Evolutionary conservation across 2,113 vertebrate species (phyloP).

Genomic region (Terrapene triunguis): DNA sequence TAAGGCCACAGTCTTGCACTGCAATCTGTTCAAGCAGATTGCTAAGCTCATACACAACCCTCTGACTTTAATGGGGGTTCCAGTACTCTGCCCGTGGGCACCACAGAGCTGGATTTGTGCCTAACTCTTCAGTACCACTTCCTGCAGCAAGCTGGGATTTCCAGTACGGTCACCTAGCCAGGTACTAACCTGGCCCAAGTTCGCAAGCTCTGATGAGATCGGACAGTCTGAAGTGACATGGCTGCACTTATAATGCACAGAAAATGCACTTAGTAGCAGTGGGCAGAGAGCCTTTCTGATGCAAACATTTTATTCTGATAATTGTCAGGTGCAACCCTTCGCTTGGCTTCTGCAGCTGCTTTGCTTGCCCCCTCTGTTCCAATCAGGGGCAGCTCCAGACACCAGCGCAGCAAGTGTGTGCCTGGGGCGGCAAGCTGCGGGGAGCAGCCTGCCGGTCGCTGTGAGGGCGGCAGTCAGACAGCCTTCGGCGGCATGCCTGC

Average conservation of each 20-base stretch:
- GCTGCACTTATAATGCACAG: background rate
- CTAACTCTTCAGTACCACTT: background rate
- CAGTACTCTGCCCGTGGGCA: background rate
- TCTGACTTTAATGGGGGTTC: background rate
- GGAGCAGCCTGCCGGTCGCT: no score
- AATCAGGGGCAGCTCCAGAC: no score
- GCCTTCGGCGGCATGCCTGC: no score
- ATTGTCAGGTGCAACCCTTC: no score
- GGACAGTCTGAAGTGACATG: background rate
- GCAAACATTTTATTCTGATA: no score
- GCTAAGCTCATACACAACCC: background rate
- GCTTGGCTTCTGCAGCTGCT: no score
- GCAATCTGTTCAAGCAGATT: background rate
- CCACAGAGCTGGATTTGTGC: background rate
- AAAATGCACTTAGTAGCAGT: background rate
- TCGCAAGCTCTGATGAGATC: background rate
- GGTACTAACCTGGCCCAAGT: background rate
- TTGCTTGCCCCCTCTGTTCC: no score
- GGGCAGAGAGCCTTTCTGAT: no score
- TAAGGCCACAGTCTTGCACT: background rate
- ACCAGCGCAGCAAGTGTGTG: no score
- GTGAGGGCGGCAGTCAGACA: no score
- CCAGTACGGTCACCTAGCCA: background rate
- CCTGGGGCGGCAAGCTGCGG: no score
- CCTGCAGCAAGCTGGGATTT: background rate